These are phyloP conservation scores for Liolophura sinensis DNA, from an alignment of 1,140 invertebrate species.

Conservation along the genomic window DNA sequence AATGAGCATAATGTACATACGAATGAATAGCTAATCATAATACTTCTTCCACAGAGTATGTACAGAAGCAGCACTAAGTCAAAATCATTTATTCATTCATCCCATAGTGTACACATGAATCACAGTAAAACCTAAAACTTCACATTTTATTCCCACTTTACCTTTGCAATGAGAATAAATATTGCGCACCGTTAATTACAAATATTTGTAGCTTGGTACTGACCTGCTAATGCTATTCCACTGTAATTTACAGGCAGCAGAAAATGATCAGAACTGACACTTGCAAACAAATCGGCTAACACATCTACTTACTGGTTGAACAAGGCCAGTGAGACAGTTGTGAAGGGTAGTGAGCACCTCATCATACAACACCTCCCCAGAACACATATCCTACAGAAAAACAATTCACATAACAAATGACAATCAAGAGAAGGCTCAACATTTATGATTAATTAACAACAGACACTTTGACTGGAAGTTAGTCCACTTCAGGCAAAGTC, in stretches of 20 bases:
- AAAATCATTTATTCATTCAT: too few species aligned
- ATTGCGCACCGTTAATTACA: too few species aligned
- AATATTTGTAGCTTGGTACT: too few species aligned
- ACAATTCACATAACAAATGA: constrained; percentile 10
- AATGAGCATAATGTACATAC: too few species aligned
- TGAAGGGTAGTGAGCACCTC: constrained; percentile 70
- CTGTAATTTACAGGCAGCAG: too few species aligned
- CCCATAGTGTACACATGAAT: not conserved
- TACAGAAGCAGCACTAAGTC: too few species aligned
- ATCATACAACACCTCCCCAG: constrained; percentile 72
- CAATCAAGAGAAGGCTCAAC: not conserved
- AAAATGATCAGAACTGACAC: too few species aligned
- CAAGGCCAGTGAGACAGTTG: constrained; percentile 68
- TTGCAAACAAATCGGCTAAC: too few species aligned
- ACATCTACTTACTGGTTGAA: constrained; percentile 66
- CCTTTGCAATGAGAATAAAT: too few species aligned
- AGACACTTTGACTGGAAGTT: not conserved
- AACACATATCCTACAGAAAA: constrained; percentile 65
- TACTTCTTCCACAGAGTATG: too few species aligned
- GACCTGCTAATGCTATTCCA: too few species aligned
- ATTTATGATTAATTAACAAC: not conserved
- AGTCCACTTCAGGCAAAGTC: not conserved
- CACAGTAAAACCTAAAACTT: not conserved
- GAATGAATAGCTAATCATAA: too few species aligned
- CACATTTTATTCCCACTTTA: not conserved